Conservation (phyloP, 2,888 invertebrate genomes). For the Phyto melanocephala region DNA sequence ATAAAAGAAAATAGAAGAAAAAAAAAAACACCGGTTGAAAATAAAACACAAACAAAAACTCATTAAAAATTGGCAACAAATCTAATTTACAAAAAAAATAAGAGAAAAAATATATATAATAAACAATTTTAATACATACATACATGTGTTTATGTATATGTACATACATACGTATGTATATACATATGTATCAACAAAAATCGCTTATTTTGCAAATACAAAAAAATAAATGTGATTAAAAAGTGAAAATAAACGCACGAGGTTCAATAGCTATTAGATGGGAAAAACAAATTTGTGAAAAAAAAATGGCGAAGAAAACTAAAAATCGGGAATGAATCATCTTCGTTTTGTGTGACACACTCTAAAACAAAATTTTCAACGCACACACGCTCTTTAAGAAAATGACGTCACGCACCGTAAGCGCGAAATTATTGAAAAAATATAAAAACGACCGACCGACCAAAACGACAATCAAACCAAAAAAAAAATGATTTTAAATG, state of each 20-base stretch:
- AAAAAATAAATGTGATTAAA: slow-evolving; percentile 47
- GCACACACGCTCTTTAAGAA: neutral
- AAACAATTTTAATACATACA: slow-evolving; percentile 32
- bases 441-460: neutral
- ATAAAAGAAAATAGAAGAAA: neutral
- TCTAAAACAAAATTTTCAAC: neutral
- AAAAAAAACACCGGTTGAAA: slow-evolving; percentile 27
- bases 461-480: neutral
- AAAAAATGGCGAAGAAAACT: slow-evolving; percentile 11
- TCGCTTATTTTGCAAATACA: slow-evolving; percentile 20
- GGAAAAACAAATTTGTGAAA: slow-evolving; percentile 1
- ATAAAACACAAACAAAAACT: slow-evolving; percentile 6
- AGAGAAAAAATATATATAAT: slow-evolving; percentile 19
- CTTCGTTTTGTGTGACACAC: slow-evolving; percentile 9
- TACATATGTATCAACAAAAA: slow-evolving; percentile 26
- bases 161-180: too few species aligned
- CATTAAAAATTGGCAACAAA: slow-evolving; percentile 50
- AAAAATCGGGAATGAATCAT: slow-evolving; percentile 50
- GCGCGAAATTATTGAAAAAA: slow-evolving; percentile 28
- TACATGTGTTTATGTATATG: too few species aligned
- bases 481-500: slow-evolving; percentile 6
- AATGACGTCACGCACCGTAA: slow-evolving; percentile 58
- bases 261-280: slow-evolving; percentile 44
- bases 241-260: slow-evolving; percentile 53
- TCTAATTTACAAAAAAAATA: slow-evolving; percentile 1